These are phyloP conservation scores for Congeria kusceri DNA, from an alignment of 2,888 invertebrate genomes.

Conservation along the genomic window DNA sequence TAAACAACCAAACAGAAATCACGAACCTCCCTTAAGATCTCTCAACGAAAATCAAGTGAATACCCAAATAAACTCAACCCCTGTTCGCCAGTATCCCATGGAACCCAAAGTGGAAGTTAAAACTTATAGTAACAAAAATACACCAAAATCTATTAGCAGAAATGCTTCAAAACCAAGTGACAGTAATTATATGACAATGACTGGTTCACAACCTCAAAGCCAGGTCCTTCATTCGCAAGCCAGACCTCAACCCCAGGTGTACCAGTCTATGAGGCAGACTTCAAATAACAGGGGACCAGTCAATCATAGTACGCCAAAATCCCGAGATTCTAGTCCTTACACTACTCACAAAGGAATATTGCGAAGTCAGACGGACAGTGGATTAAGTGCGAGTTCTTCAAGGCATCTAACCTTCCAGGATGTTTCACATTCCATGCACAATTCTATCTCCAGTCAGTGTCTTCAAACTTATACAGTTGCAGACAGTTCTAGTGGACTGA, in stretches of 20 bases:
- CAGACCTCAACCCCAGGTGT: constrained; percentile 68
- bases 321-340: constrained; percentile 69
- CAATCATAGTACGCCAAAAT: constrained; percentile 68
- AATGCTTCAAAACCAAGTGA: constrained; percentile 28
- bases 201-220: constrained; percentile 14
- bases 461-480: not conserved
- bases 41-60: constrained; percentile 39
- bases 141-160: constrained; percentile 10
- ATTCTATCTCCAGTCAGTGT: constrained; percentile 4
- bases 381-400: constrained; percentile 10
- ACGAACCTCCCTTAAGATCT: constrained; percentile 22
- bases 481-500: constrained; percentile 17
- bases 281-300: constrained; percentile 39
- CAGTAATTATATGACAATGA: constrained; percentile 56
- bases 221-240: constrained; percentile 64
- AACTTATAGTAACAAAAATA: constrained; percentile 8
- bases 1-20: constrained; percentile 29
- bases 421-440: constrained; percentile 4
- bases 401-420: constrained; percentile 13
- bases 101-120: constrained; percentile 54
- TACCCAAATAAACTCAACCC: constrained; percentile 8
- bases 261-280: constrained; percentile 52
- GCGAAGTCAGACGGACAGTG: constrained; percentile 62
- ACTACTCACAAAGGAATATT: constrained; percentile 42
- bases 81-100: constrained; percentile 39